Evolutionary conservation across 2,888 invertebrate species (phyloP), one percentile per base, ranked within the genome.

Genomic region (Drosophila phalerata): DNA sequence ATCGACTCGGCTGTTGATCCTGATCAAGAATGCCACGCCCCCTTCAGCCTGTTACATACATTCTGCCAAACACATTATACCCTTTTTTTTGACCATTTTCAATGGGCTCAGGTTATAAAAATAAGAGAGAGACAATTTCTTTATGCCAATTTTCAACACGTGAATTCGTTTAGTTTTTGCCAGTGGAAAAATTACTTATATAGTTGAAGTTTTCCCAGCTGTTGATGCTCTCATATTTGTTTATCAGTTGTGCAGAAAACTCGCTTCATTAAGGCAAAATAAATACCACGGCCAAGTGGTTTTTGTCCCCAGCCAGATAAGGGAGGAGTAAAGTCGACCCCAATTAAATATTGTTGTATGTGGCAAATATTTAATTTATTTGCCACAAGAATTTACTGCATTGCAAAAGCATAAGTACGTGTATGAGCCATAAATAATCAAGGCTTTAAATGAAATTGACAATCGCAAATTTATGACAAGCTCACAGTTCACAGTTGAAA

Each of bases 231-330:
- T 61, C 83, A 85, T 88, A 84, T 84, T 84, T 84, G 88, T 80
- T 84, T 85, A 85, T 85, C 88, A 83, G 82, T 76, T 84, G 55
- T 55, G n/a, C 28, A 28, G 28, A 68, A 51, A 65, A 47, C 64
- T 62, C 77, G 75, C 78, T 83, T 84, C 86, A 84, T 84, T 84
- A 84, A 73, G 78, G 73, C 86, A 86, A 88, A 83, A 80, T 85
- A 84, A 84, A 84, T 84, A 84, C 66, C 62, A 79, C 58, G 81
- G 68, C 81, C 78, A 85, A 84, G 74, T 88, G 88, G 85, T 66
- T 79, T 77, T 56, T 53, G 47, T 53, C 28, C 42, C 30, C 10
- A 13, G 37, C 15, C 79, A 58, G 79, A 76, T 78, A 5, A 28
- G 40, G 28, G 32, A 5, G 19, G n/a, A 8, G 49, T 28, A 15